Percentiles rank a stretch among this genome's conserved stretches.
These are phyloP conservation scores for Trochalopteron elliotii DNA, from an alignment of 2,113 vertebrate genomes.

Conservation along the genomic window DNA sequence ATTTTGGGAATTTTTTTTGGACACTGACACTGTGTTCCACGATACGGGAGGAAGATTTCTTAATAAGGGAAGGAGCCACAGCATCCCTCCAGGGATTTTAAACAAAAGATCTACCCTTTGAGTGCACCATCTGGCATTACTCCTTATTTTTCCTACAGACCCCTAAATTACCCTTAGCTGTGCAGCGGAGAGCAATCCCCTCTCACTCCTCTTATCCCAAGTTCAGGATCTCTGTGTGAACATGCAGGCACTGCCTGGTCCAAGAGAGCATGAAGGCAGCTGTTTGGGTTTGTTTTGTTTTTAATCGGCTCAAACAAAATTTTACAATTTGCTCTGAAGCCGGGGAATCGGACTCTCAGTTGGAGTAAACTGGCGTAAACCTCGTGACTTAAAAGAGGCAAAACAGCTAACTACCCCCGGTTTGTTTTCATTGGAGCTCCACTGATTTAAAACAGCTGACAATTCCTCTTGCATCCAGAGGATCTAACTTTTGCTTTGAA, in stretches of 20 bases:
- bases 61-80: not conserved
- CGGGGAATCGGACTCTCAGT: not conserved
- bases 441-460: constrained; percentile 58
- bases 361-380: not conserved
- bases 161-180: not conserved
- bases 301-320: not conserved
- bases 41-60: not conserved
- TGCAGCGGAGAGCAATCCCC: not conserved
- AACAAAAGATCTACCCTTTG: not conserved
- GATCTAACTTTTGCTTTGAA: constrained; percentile 57
- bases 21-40: not conserved
- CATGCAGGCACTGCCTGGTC: not conserved
- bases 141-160: not conserved
- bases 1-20: not conserved
- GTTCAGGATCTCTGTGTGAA: not conserved
- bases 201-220: not conserved
- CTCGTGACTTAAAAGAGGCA: constrained; percentile 21
- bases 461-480: constrained; percentile 10
- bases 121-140: not conserved
- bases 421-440: constrained; percentile 42
- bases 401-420: not conserved
- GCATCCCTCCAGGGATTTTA: not conserved
- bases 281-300: not conserved
- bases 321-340: not conserved
- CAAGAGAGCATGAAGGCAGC: not conserved